These are phyloP conservation scores for Drosophila colorata DNA, from an alignment of 2,888 invertebrate genomes.

Conservation along the genomic window DNA sequence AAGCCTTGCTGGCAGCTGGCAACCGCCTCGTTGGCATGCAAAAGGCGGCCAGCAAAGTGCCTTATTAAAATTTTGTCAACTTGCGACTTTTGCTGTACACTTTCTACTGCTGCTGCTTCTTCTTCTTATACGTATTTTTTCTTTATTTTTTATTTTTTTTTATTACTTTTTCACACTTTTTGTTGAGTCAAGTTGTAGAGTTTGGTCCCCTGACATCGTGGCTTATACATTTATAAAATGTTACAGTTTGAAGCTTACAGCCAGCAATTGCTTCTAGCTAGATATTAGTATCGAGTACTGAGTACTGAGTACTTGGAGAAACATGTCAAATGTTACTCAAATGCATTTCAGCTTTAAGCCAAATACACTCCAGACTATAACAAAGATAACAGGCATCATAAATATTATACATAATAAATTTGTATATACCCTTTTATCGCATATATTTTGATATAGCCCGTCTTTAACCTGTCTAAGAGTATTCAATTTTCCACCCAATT, in stretches of 20 bases:
- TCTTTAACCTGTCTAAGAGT: no score
- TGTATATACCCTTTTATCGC: no score
- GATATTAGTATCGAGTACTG: constrained; percentile 6
- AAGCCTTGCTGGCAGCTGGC: constrained; percentile 58
- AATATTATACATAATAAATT: no score
- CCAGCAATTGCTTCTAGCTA: constrained; percentile 2
- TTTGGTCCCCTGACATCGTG: constrained; percentile 61
- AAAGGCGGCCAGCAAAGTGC: constrained; percentile 71
- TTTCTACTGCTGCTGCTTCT: constrained; percentile 12
- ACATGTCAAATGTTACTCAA: constrained; percentile 12
- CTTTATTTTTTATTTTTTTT: constrained; percentile 34
- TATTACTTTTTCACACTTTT: constrained; percentile 63
- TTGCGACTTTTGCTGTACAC: constrained; percentile 53
- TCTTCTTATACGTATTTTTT: constrained; percentile 5
- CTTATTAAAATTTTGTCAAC: constrained; percentile 81
- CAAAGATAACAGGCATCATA: no score
- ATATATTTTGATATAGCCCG: no score
- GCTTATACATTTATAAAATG: constrained; percentile 61
- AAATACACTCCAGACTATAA: no score
- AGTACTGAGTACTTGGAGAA: background rate
- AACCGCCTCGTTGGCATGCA: constrained; percentile 66
- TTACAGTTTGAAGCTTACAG: constrained; percentile 16
- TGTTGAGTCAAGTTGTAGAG: constrained; percentile 29
- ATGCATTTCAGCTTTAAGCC: constrained; percentile 14
- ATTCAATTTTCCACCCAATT: no score